Conservation (phyloP, 2,888 invertebrate genomes). For the Metacarcinus magister region DNA sequence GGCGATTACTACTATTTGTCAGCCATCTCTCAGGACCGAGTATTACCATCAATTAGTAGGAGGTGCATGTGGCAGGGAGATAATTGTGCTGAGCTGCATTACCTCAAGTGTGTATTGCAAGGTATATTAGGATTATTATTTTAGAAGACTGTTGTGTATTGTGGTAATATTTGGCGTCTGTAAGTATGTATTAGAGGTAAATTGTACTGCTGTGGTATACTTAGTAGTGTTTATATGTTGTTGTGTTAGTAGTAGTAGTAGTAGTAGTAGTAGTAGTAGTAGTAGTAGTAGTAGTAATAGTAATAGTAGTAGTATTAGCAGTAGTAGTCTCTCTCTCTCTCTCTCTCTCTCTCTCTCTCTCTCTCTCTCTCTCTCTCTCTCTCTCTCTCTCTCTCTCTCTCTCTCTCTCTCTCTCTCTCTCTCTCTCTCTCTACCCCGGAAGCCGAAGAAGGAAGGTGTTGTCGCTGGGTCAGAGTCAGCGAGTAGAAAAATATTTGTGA, state of each 20-base stretch:
- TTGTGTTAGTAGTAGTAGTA: too few relatives aligned
- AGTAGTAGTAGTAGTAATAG: background rate
- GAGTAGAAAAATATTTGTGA: too few relatives aligned
- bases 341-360: background rate
- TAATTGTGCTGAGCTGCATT: background rate
- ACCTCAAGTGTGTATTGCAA: background rate
- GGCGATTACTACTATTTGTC: background rate
- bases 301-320: background rate
- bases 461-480: too few relatives aligned
- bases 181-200: too few relatives aligned
- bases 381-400: constrained; percentile 26
- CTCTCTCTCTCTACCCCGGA: background rate
- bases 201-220: too few relatives aligned
- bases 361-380: constrained; percentile 10
- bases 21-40: background rate
- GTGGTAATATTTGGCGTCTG: too few relatives aligned
- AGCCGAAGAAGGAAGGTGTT: too few relatives aligned
- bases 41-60: background rate
- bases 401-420: constrained; percentile 26
- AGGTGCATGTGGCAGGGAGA: background rate
- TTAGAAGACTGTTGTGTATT: too few relatives aligned
- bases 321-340: too few relatives aligned
- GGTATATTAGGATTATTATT: too few relatives aligned
- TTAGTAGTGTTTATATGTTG: too few relatives aligned
- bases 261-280: background rate